These are phyloP conservation scores for Drosophila meridiana DNA, from an alignment of 2,888 invertebrate species.

Conservation along the genomic window DNA sequence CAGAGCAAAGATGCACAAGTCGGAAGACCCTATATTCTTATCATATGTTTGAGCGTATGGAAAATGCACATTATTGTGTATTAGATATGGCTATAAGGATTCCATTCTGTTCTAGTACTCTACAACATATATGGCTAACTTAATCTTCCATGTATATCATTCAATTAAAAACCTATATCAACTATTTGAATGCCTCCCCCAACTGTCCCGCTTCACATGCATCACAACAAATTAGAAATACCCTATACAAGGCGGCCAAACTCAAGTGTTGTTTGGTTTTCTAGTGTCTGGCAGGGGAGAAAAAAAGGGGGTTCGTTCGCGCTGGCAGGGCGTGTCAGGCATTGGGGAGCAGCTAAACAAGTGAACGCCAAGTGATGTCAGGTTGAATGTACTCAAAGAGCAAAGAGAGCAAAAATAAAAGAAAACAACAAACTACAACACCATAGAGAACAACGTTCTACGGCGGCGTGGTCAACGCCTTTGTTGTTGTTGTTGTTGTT, in stretches of 20 bases:
- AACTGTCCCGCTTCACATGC: not conserved
- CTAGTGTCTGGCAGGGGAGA: not conserved
- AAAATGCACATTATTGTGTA: not conserved
- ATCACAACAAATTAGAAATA: not conserved
- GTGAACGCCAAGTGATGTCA: constrained; percentile 51
- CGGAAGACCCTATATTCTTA: not conserved
- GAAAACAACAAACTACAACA: constrained; percentile 53
- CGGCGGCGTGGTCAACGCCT: constrained; percentile 33
- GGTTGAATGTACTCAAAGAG: constrained; percentile 70
- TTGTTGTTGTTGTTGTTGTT: constrained; percentile 23
- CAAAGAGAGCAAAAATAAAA: constrained; percentile 17
- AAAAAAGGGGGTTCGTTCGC: not conserved
- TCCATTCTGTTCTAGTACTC: not conserved
- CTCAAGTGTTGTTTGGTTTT: constrained; percentile 13
- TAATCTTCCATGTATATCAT: not conserved
- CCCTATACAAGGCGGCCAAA: not conserved
- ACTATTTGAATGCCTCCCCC: not conserved
- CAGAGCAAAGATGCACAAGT: not conserved
- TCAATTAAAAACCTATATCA: too few species aligned
- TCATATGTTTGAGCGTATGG: not conserved
- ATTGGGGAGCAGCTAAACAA: constrained; percentile 43
- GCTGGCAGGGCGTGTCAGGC: constrained; percentile 56
- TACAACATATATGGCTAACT: not conserved
- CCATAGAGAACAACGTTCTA: constrained; percentile 61
- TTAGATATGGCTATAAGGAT: not conserved